A percentile compares a stretch with the other conserved stretches of the same genome.
phyloP scores from a whole-genome alignment of 2,888 invertebrate genomes.

The Caenorhabditis wallacei region DNA sequence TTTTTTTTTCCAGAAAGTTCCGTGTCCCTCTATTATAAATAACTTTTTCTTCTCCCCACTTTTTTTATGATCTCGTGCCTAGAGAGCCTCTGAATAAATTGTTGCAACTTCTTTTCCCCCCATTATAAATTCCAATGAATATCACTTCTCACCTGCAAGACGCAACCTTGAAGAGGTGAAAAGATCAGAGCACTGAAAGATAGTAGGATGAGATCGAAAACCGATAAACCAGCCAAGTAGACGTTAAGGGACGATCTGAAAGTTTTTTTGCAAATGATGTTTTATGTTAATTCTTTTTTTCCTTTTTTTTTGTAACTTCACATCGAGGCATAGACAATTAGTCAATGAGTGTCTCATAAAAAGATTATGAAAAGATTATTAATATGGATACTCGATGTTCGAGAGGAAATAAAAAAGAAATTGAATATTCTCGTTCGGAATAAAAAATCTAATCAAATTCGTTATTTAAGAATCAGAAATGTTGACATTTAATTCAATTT shows the following conservation, averaged over 20 bases:
- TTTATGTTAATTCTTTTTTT: not conserved
- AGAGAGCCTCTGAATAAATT: slow-evolving; percentile 50
- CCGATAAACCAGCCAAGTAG: slow-evolving; percentile 82
- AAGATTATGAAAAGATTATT: slow-evolving; percentile 42
- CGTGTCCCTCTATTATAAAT: not conserved
- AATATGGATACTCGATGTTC: slow-evolving; percentile 32
- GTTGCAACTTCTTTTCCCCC: slow-evolving; percentile 25
- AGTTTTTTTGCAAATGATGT: too few species aligned
- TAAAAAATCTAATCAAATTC: slow-evolving; percentile 13
- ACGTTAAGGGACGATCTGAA: slow-evolving; percentile 80
- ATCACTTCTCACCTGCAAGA: slow-evolving; percentile 66
- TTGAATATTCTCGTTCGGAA: slow-evolving; percentile 3
- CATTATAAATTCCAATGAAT: slow-evolving; percentile 40
- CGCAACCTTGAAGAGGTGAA: slow-evolving; percentile 75
- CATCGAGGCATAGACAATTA: slow-evolving; percentile 4
- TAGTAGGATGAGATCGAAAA: slow-evolving; percentile 81
- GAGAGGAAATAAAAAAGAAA: too few species aligned
- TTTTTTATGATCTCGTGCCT: too few species aligned
- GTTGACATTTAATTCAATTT: too few species aligned
- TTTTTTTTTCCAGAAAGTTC: not conserved
- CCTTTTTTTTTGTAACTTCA: not conserved
- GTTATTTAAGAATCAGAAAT: not conserved
- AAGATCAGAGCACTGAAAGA: slow-evolving; percentile 78
- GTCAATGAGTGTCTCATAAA: slow-evolving; percentile 18
- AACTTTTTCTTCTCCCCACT: not conserved